Evolutionary conservation across 2,113 vertebrate species (phyloP).

Genomic region (Thomomys bottae): DNA sequence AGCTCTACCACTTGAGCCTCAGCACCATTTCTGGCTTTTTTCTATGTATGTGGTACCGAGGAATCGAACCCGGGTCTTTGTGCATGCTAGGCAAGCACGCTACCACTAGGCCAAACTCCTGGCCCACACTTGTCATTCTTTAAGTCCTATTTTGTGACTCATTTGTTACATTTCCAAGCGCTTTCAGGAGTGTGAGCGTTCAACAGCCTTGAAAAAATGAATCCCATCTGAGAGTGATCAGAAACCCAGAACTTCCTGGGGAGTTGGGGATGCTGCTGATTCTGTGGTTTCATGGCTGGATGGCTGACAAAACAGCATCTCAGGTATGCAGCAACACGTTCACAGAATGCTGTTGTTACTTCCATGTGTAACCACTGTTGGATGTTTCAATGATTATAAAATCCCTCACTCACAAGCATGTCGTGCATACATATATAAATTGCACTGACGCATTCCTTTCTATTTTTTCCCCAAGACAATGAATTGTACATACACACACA

Average conservation of each 20-base stretch:
- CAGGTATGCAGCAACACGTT: background rate
- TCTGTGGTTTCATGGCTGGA: background rate
- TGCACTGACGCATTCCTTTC: background rate
- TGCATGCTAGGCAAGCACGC: too few relatives aligned
- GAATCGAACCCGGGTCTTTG: too few relatives aligned
- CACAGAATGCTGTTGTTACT: background rate
- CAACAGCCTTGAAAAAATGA: background rate
- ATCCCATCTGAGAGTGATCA: accelerated
- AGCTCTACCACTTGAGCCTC: too few relatives aligned
- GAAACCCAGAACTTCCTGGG: background rate
- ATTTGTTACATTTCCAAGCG: background rate
- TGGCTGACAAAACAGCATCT: background rate
- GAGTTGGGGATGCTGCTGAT: background rate
- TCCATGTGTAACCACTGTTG: background rate
- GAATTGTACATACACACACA: background rate
- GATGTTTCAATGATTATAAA: background rate
- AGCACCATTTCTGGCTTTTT: too few relatives aligned
- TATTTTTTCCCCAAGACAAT: background rate
- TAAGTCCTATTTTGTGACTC: too few relatives aligned
- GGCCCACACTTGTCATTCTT: too few relatives aligned
- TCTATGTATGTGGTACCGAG: too few relatives aligned
- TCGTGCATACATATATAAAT: background rate
- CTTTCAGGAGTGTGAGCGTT: background rate
- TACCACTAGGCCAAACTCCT: too few relatives aligned
- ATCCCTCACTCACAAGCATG: background rate